Conservation (phyloP, 2,113 vertebrate species). For the Puma concolor region DNA sequence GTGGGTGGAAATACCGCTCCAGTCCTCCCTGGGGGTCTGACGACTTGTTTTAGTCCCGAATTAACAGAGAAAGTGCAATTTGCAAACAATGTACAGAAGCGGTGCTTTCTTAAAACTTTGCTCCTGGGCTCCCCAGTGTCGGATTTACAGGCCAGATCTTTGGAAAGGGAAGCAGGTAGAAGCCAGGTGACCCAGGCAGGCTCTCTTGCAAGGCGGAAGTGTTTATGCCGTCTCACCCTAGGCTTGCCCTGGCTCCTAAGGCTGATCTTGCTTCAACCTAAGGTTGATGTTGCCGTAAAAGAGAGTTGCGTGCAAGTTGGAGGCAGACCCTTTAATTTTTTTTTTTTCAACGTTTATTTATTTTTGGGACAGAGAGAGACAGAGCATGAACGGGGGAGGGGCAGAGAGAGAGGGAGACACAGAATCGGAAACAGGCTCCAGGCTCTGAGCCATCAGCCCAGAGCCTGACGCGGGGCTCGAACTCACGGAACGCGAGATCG, state of each 20-base stretch:
- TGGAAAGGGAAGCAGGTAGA: not conserved
- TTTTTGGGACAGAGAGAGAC: too few species aligned
- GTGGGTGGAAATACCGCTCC: not conserved
- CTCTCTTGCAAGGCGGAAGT: rapidly evolving
- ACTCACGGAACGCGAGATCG: too few species aligned
- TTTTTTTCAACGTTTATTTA: too few species aligned
- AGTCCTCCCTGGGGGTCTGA: not conserved
- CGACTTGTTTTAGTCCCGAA: not conserved
- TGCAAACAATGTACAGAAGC: not conserved
- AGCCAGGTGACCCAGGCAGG: too few species aligned
- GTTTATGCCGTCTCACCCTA: rapidly evolving
- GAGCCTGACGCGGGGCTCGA: too few species aligned
- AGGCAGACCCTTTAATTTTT: not conserved
- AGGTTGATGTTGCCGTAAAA: not conserved
- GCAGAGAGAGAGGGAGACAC: too few species aligned
- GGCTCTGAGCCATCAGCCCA: too few species aligned
- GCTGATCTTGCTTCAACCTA: not conserved
- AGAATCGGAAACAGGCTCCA: too few species aligned
- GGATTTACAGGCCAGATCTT: not conserved
- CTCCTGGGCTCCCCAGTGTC: not conserved
- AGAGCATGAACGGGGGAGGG: too few species aligned
- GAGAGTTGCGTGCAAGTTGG: too few species aligned
- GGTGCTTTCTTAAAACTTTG: not conserved
- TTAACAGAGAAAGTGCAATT: not conserved
- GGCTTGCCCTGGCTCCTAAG: not conserved